Base-by-base conservation (phyloP, 1,140 invertebrate genomes). In the Dysdera silvatica region DNA sequence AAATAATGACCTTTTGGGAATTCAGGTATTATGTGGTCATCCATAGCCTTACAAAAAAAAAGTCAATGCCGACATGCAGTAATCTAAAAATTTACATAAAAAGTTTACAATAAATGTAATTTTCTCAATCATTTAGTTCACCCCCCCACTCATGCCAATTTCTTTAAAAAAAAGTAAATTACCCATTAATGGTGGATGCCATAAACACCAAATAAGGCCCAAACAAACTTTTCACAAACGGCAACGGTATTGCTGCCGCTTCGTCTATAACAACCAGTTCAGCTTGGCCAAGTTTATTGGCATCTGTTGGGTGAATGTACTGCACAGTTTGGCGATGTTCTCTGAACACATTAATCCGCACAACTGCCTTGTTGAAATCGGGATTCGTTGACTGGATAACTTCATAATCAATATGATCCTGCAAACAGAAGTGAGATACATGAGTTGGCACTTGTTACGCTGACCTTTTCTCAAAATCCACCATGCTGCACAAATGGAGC, bases 231-330 rank as follows among this genome's bases (percentile, higher is more conserved):
- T 92, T 92, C 0, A 99, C 95, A 69, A 92, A 83, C 0, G 92
- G 89, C 48, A 99, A 77, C 0, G 97, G 97, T 69, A 99, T 99
- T 20, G 96, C 97, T 3, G 96, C 97, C 10, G 97, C 97, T 80
- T 99, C 97, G 75, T 99, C 97, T 68, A 99, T 97, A 23, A 98
- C 85, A 29, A 99, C 79, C 14, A 99, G 76, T 78, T 99, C 95
- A 16, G 94, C 93, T 74, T 95, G 92, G 18, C 87, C 86, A 28
- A 98, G 79, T 67, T 91, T 86, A 6, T 84, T 82, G n/a, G 85
- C 84, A 76, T 99, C 95, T 33, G 84, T 85, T 23, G 96, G 95
- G 70, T 91, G 86, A 72, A 98, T 95, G 73, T 98, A 99, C 85
- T 95, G 94, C 69, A 99, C 91, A 41, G 92, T 96, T 80, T 99